Conservation (phyloP, 1,140 invertebrate genomes). For the Drosophila insularis region DNA sequence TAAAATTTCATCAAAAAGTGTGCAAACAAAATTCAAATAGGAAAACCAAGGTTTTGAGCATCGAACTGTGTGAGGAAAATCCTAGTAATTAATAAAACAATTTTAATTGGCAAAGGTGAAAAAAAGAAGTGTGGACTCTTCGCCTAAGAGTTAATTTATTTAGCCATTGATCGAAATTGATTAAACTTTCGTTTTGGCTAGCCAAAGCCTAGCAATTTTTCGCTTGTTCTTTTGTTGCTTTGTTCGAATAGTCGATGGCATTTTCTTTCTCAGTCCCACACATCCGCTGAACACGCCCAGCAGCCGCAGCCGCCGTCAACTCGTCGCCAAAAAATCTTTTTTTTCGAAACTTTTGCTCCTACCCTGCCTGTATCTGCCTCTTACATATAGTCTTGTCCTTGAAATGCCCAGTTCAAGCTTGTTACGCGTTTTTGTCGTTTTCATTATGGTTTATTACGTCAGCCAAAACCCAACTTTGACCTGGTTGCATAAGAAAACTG, state of each 20-base stretch:
- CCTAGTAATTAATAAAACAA: slow-evolving; percentile 69
- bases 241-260: neutral
- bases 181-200: slow-evolving; percentile 15
- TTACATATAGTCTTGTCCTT: slow-evolving; percentile 48
- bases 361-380: neutral
- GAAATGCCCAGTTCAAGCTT: slow-evolving; percentile 57
- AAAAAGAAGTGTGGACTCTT: neutral
- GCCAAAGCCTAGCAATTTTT: slow-evolving; percentile 23
- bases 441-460: slow-evolving; percentile 72
- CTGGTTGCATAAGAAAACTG: slow-evolving; percentile 62
- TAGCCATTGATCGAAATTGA: neutral
- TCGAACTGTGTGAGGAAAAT: slow-evolving; percentile 3
- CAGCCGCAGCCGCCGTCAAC: slow-evolving; percentile 35
- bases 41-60: neutral
- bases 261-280: neutral
- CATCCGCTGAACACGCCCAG: slow-evolving; percentile 1
- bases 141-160: neutral
- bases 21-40: slow-evolving; percentile 50
- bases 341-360: neutral
- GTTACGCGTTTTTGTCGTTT: slow-evolving; percentile 49
- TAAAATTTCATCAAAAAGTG: slow-evolving; percentile 69
- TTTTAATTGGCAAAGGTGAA: slow-evolving; percentile 44
- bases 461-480: slow-evolving; percentile 60
- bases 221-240: slow-evolving; percentile 9
- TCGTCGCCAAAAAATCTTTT: slow-evolving; percentile 40